These are phyloP conservation scores for Ornithoptera priamus DNA, from an alignment of 2,888 invertebrate species.

Conservation along the genomic window DNA sequence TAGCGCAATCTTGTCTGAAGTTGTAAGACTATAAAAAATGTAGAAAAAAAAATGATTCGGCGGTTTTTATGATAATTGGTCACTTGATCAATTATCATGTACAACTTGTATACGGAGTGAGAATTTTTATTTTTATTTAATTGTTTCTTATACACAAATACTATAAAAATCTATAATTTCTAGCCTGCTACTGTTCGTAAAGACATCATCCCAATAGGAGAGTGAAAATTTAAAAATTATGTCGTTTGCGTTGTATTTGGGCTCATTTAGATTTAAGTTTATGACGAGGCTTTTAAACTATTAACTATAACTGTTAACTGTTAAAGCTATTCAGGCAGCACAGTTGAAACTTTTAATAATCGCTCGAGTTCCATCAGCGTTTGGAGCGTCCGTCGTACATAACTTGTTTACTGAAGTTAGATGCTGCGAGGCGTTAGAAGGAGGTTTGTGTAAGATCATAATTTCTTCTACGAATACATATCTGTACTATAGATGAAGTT, in stretches of 20 bases:
- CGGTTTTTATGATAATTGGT: no score
- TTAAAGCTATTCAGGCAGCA: constrained; percentile 23
- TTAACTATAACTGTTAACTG: constrained; percentile 21
- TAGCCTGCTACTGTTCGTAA: no score
- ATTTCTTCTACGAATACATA: not conserved
- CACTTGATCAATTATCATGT: no score
- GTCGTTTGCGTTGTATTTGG: not conserved
- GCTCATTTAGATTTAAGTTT: constrained; percentile 13
- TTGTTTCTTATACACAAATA: no score
- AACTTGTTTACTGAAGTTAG: constrained; percentile 27
- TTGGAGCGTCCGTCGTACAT: constrained; percentile 15
- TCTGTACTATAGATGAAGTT: not conserved
- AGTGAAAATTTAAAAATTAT: no score
- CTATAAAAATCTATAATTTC: no score
- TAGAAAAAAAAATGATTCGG: no score
- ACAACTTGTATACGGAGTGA: no score
- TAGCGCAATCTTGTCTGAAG: no score
- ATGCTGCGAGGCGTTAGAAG: constrained; percentile 7
- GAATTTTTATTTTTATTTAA: no score
- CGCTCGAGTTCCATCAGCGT: constrained; percentile 27
- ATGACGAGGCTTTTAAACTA: constrained; percentile 27
- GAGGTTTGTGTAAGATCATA: constrained; percentile 7
- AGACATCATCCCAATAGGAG: no score
- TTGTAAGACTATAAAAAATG: no score
- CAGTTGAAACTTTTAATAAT: constrained; percentile 27